Evolutionary conservation across 1,140 invertebrate species (phyloP).

Genomic region (Drosophila lacertosa): DNA sequence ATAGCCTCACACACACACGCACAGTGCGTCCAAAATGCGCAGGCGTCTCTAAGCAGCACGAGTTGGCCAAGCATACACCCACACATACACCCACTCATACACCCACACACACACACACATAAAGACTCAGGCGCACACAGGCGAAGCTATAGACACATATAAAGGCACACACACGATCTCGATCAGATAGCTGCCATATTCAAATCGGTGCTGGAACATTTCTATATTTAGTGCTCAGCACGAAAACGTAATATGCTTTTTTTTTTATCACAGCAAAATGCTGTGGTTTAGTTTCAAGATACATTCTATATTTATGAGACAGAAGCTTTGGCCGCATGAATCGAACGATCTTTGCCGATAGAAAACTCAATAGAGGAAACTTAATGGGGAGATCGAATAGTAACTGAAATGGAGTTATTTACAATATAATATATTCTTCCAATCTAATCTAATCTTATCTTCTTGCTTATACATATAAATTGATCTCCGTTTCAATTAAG

Average conservation of each 20-base stretch:
- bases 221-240: slow-evolving; percentile 29
- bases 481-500: no score
- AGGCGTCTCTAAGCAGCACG: slow-evolving; percentile 37
- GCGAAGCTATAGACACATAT: slow-evolving; percentile 2
- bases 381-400: neutral
- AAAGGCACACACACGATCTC: slow-evolving; percentile 16
- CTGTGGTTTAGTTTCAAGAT: slow-evolving; percentile 22
- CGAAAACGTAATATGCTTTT: slow-evolving; percentile 22
- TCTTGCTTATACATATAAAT: no score
- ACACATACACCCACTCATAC: slow-evolving; percentile 24
- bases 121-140: slow-evolving; percentile 2
- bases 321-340: neutral
- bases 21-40: slow-evolving; percentile 26
- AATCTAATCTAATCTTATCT: no score
- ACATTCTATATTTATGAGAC: neutral
- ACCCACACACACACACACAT: slow-evolving; percentile 24
- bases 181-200: slow-evolving; percentile 17
- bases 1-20: slow-evolving; percentile 14
- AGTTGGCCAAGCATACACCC: slow-evolving; percentile 7
- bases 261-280: neutral
- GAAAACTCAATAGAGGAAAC: neutral
- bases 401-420: neutral
- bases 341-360: neutral
- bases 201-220: slow-evolving; percentile 49
- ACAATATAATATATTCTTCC: neutral